These are phyloP conservation scores for Dipodomys stephensi DNA, from an alignment of 2,113 vertebrate species.

Conservation along the genomic window DNA sequence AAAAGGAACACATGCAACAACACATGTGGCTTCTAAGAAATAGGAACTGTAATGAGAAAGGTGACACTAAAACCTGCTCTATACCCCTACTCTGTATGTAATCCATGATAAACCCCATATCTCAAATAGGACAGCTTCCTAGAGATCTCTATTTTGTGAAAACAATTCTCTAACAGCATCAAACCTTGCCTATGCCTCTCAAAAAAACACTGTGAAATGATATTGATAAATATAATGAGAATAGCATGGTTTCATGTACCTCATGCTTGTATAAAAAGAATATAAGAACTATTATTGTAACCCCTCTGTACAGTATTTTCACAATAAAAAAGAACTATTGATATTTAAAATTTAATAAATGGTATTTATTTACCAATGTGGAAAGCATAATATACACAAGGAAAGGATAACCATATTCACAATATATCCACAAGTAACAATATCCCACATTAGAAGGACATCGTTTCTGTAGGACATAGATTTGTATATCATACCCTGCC, in stretches of 20 bases:
- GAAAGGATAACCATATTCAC: background rate
- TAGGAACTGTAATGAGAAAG: background rate
- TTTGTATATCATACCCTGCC: too few relatives aligned
- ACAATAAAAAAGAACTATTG: too few relatives aligned
- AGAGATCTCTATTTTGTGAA: background rate
- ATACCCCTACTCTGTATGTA: background rate
- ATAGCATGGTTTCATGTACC: background rate
- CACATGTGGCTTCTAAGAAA: background rate
- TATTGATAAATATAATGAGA: background rate
- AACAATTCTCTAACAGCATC: background rate
- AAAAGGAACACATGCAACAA: background rate
- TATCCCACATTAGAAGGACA: too few relatives aligned
- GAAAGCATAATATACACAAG: background rate
- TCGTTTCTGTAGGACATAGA: too few relatives aligned
- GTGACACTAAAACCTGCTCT: background rate
- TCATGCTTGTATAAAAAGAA: background rate
- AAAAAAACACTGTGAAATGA: background rate
- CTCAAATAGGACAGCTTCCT: background rate
- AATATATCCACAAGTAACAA: too few relatives aligned
- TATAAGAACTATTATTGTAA: background rate
- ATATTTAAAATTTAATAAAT: too few relatives aligned
- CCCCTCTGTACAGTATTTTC: too few relatives aligned
- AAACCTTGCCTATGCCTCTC: background rate
- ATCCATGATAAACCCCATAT: background rate
- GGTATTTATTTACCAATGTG: background rate